Evolutionary conservation across 2,888 invertebrate species (phyloP), one percentile per base, ranked within the genome.

Genomic region (Diploptera punctata): DNA sequence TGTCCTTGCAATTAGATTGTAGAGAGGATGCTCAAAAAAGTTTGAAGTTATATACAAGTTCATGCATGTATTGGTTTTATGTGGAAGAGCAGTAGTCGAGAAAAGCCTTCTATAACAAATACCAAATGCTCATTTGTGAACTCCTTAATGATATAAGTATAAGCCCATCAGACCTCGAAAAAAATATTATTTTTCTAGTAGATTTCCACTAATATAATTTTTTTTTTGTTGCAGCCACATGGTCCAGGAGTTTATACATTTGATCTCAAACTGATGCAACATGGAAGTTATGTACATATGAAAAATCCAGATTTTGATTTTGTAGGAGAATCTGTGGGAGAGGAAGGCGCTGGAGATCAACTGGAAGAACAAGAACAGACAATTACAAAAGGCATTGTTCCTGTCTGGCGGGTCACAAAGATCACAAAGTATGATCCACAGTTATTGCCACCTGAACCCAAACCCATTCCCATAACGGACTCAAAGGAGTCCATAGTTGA

Each of bases 181-280:
- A n/a, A n/a, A n/a, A n/a, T n/a, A n/a, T n/a, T n/a, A n/a, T n/a
- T n/a, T n/a, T n/a, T n/a, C n/a, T n/a, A n/a, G n/a, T n/a, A n/a
- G n/a, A n/a, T n/a, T n/a, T n/a, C n/a, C n/a, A n/a, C n/a, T n/a
- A n/a, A n/a, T n/a, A n/a, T n/a, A n/a, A n/a, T n/a, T n/a, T n/a
- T n/a, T n/a, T n/a, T n/a, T n/a, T n/a, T n/a, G n/a, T n/a, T 2
- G 13, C 67, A 84, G 80, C 92, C 93, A 0, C 88, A 87, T 77
- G 94, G 93, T 0, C 87, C 88, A 0, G 93, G 93, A 0, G 91
- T 92, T 71, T 94, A 91, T 78, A 89, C 90, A 2, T 94, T 93
- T 77, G 90, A 93, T 75, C 88, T 89, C n/a, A 88, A 89, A 75
- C 90, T 90, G 76, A 91, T 94, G 87, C 89, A 91, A 76, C 90